Evolutionary conservation across 2,797 vertebrate genomes (phyloP), one percentile per base, ranked within the genome.

Genomic region (Tragopan temminckii): DNA sequence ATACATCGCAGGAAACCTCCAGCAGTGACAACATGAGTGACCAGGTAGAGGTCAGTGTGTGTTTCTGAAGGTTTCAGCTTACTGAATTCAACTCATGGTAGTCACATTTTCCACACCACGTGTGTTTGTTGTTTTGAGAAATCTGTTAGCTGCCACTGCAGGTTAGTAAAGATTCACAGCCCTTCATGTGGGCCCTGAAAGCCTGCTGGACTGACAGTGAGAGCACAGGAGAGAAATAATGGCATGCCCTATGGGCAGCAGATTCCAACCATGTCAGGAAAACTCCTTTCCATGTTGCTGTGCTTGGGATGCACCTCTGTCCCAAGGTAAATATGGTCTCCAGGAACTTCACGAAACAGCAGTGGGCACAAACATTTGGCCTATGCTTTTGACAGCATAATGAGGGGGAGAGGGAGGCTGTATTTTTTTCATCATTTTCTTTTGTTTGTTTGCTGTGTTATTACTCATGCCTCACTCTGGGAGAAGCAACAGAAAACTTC

Each of bases 21-120:
- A 69, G 45, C 19, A 57, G 45, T 4, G 19, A 13, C 31, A 42
- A 48, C 0, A 2, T 72, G 27, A 46, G 25, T 36, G 27, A 45
- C 13, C 16, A 48, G 14, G 16, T 6, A 55, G 50, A 72, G 57
- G 20, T 29, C 7, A n/a, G 36, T 36, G 13, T 13, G 12, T 20
- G 2, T 16, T 43, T 16, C 11, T 1, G 5, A 78, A n/a, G 5
- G 3, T 43, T 6, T 11, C 5, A 4, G n/a, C 40, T 48, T 12
- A 1, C 14, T 1, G 5, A 53, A 45, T 61, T 68, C 55, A 61
- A 2, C 27, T 17, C 35, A 19, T 11, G 19, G 10, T 29, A 4
- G 33, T 8, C 68, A 17, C 19, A 21, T 10, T 31, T 79, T 23
- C 0, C 0, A 33, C 5, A 27, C 7, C 0, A 0, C 8, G 33